Evolutionary conservation across 2,113 vertebrate genomes (phyloP).

Genomic region (Labeo rohita): DNA sequence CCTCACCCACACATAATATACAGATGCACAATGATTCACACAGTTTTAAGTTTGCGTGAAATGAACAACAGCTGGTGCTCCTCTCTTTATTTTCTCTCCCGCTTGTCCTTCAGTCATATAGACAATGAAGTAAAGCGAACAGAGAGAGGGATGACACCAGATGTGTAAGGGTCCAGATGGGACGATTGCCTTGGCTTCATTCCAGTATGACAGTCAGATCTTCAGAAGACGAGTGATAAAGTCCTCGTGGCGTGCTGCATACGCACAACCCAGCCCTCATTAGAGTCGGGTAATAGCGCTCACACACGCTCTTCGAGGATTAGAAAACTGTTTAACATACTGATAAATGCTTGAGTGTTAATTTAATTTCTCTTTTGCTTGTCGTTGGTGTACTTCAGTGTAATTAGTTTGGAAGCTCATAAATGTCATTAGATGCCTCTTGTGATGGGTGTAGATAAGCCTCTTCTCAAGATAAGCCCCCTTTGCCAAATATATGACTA

Average conservation of each 20-base stretch:
- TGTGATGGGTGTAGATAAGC: constrained; percentile 43
- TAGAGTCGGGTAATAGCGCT: constrained; percentile 30
- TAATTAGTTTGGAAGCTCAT: constrained; percentile 56
- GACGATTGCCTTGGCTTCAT: background rate
- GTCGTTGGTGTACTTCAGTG: constrained; percentile 43
- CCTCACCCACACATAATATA: background rate
- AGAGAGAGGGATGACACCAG: constrained; percentile 20
- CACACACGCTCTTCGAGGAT: constrained; percentile 35
- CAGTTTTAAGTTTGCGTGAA: background rate
- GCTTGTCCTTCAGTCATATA: constrained; percentile 19
- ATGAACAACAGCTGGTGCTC: constrained; percentile 22
- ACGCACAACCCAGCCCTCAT: constrained; percentile 19
- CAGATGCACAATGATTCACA: background rate
- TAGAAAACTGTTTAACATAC: constrained; percentile 49
- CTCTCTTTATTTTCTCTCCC: background rate
- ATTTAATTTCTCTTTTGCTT: constrained; percentile 54
- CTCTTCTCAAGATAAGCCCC: constrained; percentile 9
- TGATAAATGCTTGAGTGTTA: constrained; percentile 50
- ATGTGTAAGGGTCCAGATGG: background rate
- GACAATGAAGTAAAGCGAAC: background rate
- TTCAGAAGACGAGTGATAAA: background rate
- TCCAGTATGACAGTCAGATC: constrained; percentile 15
- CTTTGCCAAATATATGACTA: background rate
- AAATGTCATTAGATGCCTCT: constrained; percentile 44
- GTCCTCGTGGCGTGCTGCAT: background rate